Evolutionary conservation across 1,140 invertebrate genomes (phyloP).

Genomic region (Scaptomyza hsui): DNA sequence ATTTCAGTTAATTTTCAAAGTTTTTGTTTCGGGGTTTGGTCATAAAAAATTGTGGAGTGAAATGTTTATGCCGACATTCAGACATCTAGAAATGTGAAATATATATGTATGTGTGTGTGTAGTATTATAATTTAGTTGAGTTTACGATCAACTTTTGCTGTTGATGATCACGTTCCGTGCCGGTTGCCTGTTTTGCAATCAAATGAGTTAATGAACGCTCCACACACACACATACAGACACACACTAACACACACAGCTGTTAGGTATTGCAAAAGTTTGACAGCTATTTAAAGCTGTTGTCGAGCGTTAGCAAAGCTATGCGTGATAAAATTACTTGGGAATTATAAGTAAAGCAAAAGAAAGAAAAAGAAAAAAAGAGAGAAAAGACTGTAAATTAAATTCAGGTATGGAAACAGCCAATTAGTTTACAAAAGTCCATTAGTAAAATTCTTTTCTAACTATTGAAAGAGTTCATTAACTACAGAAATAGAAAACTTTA

Average conservation of each 20-base stretch:
- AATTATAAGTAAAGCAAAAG: neutral
- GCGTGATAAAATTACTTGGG: neutral
- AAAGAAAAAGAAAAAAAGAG: neutral
- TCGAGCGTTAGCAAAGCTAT: neutral
- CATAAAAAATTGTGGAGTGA: conserved; percentile 37
- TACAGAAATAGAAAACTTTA: too few species aligned
- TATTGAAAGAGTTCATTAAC: neutral
- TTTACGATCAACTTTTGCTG: conserved; percentile 29
- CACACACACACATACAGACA: neutral
- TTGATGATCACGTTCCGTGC: conserved; percentile 25
- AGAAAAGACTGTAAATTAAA: too few species aligned
- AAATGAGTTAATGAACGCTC: conserved; percentile 31
- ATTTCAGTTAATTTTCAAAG: conserved; percentile 4
- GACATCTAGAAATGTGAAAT: conserved; percentile 36
- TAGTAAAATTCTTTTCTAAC: neutral
- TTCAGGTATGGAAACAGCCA: neutral
- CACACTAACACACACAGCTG: neutral
- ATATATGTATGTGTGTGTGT: neutral
- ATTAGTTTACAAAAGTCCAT: neutral
- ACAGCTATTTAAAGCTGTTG: neutral
- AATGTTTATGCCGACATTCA: conserved; percentile 47
- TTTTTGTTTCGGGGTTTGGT: conserved; percentile 8
- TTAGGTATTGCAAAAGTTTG: conserved; percentile 14
- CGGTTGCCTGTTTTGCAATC: conserved; percentile 32
- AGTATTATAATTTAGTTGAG: conserved; percentile 18